Evolutionary conservation across 1,140 invertebrate genomes (phyloP), one percentile per base, ranked within the genome.

Genomic region (Formica selysi): DNA sequence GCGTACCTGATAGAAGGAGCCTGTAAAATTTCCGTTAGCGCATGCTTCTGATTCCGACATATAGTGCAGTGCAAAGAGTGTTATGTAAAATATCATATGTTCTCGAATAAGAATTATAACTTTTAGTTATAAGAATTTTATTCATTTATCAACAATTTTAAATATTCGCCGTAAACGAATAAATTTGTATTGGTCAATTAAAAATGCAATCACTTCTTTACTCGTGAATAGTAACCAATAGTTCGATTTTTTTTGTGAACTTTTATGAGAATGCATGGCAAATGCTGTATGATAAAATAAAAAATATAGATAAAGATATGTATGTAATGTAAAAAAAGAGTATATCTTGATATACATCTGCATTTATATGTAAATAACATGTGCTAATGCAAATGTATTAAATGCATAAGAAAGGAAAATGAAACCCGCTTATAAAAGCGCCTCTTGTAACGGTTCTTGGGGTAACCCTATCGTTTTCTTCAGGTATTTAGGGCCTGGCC

Each of bases 1-100:
- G 84, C 2, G 22, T 13, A 76, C 93, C 93, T 93, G 88, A 1
- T 93, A 90, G 59, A 4, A 51, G 57, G 89, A 92, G 91, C 89
- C 91, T 92, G 89, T 86, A 90, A 91, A 92, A 92, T 93, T 93
- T 93, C 90, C 91, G 92, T 92, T 91, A 89, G 86, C 88, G 88
- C 76, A 68, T 48, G 44, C 29, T 65, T 44, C 44, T 48, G 16
- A 51, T 54, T 80, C 36, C 16, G 62, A 22, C 3, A 36, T 19
- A 26, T 76, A n/a, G 41, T 8, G 26, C 32, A 51, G 2, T 1
- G 26, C 26, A 1, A 1, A 32, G 32, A 32, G 26, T n/a, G 59
- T 67, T 19, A 51, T n/a, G 29, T n/a, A 54, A 57, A 16, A 29
- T n/a, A 48, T 16, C 13, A 4, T 16, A 13, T 48, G 16, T 11